Evolutionary conservation across 1,140 invertebrate species (phyloP).

Genomic region (Panagrolaimus sp.): DNA sequence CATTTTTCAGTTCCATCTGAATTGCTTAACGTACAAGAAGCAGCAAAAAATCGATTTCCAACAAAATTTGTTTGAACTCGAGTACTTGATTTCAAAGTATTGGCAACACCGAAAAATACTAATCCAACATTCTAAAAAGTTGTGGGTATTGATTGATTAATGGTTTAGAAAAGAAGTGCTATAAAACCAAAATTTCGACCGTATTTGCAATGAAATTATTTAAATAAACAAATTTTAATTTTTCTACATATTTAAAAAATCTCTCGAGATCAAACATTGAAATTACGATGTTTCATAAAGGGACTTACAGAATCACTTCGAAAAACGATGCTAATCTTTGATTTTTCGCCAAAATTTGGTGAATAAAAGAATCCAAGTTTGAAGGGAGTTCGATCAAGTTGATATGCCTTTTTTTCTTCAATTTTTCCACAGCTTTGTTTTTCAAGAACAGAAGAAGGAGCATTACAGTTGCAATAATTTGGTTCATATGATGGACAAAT

Average conservation of each 20-base stretch:
- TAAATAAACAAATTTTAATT: too few relatives aligned
- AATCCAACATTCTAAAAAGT: constrained; percentile 7
- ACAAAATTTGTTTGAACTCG: constrained; percentile 1
- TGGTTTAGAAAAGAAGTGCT: too few relatives aligned
- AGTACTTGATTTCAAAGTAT: not conserved
- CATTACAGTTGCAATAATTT: constrained; percentile 18
- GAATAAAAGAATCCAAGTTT: constrained; percentile 13
- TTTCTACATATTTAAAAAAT: too few relatives aligned
- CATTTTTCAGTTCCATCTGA: not conserved
- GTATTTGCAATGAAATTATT: too few relatives aligned
- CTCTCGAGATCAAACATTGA: too few relatives aligned
- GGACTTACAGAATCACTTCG: constrained; percentile 9
- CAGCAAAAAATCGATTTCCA: not conserved
- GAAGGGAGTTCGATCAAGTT: not conserved
- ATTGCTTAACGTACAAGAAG: not conserved
- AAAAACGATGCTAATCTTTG: constrained; percentile 5
- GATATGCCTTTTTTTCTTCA: not conserved
- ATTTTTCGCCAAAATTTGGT: not conserved
- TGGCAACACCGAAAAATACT: not conserved
- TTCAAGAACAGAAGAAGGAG: not conserved
- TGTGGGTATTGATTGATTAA: too few relatives aligned
- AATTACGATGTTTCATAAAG: not conserved
- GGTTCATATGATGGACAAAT: constrained; percentile 17
- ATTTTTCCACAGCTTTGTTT: not conserved
- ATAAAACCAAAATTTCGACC: too few relatives aligned